Evolutionary conservation across 2,888 invertebrate genomes (phyloP).

Genomic region (Philereme vetulata): DNA sequence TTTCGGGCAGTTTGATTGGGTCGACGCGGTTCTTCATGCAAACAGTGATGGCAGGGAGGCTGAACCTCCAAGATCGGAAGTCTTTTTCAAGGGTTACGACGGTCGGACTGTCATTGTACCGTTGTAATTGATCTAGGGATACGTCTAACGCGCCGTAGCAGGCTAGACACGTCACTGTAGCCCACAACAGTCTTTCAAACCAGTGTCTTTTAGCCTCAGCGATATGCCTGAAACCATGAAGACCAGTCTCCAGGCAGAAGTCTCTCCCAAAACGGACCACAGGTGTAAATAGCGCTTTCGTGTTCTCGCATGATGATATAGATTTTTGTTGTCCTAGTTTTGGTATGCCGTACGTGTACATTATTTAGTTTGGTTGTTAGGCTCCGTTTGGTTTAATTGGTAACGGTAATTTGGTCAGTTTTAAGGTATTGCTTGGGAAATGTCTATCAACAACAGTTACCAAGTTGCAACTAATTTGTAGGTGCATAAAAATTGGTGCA

Average conservation of each 20-base stretch:
- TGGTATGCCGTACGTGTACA: conserved; percentile 15
- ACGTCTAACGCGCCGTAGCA: conserved; percentile 71
- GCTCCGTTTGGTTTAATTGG: background rate
- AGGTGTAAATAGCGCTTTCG: background rate
- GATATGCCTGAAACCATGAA: conserved; percentile 78
- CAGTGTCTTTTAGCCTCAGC: conserved; percentile 69
- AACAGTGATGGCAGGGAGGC: conserved; percentile 83
- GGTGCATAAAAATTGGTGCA: background rate
- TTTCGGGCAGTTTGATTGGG: conserved; percentile 47
- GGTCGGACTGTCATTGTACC: conserved; percentile 85
- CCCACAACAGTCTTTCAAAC: conserved; percentile 79
- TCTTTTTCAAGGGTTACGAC: conserved; percentile 86
- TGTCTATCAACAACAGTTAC: background rate
- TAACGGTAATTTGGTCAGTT: too few species aligned
- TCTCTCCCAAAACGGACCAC: conserved; percentile 46
- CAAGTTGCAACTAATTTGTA: background rate
- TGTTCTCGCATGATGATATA: background rate
- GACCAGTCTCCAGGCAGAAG: conserved; percentile 73
- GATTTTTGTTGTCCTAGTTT: conserved; percentile 7
- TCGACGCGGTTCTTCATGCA: conserved; percentile 75
- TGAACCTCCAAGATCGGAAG: conserved; percentile 84
- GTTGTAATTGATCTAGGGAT: conserved; percentile 79
- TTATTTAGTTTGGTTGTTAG: background rate
- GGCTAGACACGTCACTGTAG: conserved; percentile 57
- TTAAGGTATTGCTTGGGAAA: background rate